Evolutionary conservation across 2,113 vertebrate genomes (phyloP).

Genomic region (Chaetops frenatus): DNA sequence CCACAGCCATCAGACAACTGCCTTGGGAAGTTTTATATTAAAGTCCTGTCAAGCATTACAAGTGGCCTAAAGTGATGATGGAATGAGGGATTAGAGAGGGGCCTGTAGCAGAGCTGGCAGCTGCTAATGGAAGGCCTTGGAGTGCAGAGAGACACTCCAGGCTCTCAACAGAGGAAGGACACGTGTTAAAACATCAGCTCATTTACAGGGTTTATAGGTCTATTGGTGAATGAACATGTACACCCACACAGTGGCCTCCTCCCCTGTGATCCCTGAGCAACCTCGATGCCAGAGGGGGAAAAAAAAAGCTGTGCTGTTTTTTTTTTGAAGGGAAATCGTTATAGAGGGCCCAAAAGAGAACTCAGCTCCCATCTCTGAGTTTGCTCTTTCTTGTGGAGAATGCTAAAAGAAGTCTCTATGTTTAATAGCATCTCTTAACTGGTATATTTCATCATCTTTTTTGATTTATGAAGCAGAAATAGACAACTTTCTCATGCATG

Average conservation of each 20-base stretch:
- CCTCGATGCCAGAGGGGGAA: not conserved
- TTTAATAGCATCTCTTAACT: not conserved
- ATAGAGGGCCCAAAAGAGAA: not conserved
- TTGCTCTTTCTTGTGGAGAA: not conserved
- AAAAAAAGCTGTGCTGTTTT: not conserved
- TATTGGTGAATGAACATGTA: not conserved
- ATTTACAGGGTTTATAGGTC: not conserved
- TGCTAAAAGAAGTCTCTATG: not conserved
- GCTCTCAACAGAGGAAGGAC: accelerated
- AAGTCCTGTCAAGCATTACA: not conserved
- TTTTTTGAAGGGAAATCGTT: not conserved
- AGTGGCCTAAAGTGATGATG: not conserved
- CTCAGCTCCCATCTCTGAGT: not conserved
- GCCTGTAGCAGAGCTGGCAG: not conserved
- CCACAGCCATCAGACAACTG: not conserved
- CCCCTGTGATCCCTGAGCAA: not conserved
- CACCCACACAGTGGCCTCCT: not conserved
- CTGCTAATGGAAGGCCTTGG: not conserved
- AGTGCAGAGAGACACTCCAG: not conserved
- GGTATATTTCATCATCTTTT: not conserved
- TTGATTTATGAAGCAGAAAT: not conserved
- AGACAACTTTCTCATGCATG: not conserved
- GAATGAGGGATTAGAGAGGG: slow-evolving; percentile 12
- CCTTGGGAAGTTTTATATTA: slow-evolving; percentile 25
- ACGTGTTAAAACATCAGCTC: not conserved